Conservation (phyloP, 2,113 vertebrate genomes). For the Amphilophus citrinellus region DNA sequence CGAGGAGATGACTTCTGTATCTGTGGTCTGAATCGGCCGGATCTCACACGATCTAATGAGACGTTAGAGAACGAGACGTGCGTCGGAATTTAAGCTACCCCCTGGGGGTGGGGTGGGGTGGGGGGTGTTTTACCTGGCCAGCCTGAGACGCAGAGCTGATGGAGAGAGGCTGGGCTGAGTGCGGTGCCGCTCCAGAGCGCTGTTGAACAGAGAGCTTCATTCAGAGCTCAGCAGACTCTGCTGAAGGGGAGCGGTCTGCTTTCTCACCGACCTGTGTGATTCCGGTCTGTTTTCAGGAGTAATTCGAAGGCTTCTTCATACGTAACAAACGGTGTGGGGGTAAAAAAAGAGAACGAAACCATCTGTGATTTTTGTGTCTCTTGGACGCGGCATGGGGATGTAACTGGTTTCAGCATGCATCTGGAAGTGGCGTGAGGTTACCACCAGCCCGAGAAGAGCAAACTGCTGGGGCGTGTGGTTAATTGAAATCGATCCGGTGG, state of each 20-base stretch:
- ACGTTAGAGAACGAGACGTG: slow-evolving; percentile 17
- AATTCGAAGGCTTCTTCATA: not conserved
- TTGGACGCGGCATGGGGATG: slow-evolving; percentile 33
- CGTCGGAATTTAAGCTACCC: slow-evolving; percentile 26
- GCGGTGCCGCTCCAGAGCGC: slow-evolving; percentile 41
- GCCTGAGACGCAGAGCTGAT: slow-evolving; percentile 41
- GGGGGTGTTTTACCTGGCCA: slow-evolving; percentile 42
- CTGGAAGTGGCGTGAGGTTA: slow-evolving; percentile 53
- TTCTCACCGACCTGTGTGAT: slow-evolving; percentile 30
- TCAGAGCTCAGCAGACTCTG: slow-evolving; percentile 33
- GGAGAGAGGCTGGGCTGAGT: slow-evolving; percentile 53
- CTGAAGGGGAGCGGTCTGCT: slow-evolving; percentile 59
- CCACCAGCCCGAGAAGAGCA: slow-evolving; percentile 52
- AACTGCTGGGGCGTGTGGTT: slow-evolving; percentile 63
- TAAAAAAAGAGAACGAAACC: not conserved
- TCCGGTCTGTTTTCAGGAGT: slow-evolving; percentile 5
- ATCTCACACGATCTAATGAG: slow-evolving; percentile 5
- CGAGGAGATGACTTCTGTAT: not conserved
- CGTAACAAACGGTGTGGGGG: not conserved
- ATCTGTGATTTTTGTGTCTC: slow-evolving; percentile 10
- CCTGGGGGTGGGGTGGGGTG: not conserved
- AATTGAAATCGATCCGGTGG: slow-evolving; percentile 65
- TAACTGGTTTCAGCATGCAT: slow-evolving; percentile 54
- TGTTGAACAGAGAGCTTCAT: slow-evolving; percentile 38
- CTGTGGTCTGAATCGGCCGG: not conserved